Evolutionary conservation across 2,113 vertebrate species (phyloP).

Genomic region (Centropus bengalensis): DNA sequence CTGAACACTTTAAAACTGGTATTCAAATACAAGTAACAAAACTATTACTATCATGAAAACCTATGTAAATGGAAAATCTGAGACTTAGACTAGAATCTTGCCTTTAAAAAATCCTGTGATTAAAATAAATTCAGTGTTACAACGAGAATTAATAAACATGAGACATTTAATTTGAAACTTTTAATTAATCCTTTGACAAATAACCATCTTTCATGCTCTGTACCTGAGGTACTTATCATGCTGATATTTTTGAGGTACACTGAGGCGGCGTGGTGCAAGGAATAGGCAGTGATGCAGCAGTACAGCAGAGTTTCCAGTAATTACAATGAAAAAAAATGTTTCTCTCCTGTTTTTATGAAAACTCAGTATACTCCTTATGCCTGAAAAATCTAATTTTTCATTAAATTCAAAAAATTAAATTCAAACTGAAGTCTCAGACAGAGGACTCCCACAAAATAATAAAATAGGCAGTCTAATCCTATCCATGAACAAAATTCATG

Average conservation of each 20-base stretch:
- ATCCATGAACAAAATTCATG: neutral
- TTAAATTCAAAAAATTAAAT: neutral
- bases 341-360: neutral
- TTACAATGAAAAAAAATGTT: neutral
- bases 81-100: neutral
- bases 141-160: neutral
- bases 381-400: too few species aligned
- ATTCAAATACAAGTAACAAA: neutral
- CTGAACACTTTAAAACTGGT: neutral
- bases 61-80: neutral
- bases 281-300: neutral
- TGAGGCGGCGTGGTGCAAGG: neutral
- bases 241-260: neutral
- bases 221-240: neutral
- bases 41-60: neutral
- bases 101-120: neutral
- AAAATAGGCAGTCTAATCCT: neutral
- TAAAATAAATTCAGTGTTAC: neutral
- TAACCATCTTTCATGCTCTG: neutral
- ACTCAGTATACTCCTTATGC: neutral
- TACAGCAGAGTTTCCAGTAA: neutral
- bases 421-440: neutral
- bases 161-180: neutral
- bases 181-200: neutral
- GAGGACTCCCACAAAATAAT: neutral